Evolutionary conservation across 2,888 invertebrate genomes (phyloP).

Genomic region (Chloroclysta siterata): DNA sequence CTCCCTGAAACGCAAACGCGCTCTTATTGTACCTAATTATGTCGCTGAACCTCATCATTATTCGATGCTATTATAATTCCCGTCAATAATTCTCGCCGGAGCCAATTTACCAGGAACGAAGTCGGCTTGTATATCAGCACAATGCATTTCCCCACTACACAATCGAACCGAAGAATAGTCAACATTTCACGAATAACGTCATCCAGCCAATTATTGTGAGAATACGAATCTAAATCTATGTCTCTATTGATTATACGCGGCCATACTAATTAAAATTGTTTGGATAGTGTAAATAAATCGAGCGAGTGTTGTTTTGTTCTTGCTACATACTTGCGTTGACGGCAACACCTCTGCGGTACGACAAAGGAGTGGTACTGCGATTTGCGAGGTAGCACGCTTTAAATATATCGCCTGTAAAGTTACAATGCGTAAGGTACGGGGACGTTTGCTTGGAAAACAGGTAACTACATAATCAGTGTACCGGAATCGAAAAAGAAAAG

Average conservation of each 20-base stretch:
- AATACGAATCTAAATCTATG: slow-evolving; percentile 67
- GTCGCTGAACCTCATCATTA: background rate
- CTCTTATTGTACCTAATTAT: background rate
- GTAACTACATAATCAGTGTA: too few species aligned
- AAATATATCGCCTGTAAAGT: slow-evolving; percentile 62
- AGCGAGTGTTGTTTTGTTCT: slow-evolving; percentile 63
- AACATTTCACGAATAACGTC: slow-evolving; percentile 63
- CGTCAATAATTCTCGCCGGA: slow-evolving; percentile 17
- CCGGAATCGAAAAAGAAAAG: background rate
- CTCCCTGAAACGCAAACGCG: background rate
- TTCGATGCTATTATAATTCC: slow-evolving; percentile 23
- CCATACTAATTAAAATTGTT: slow-evolving; percentile 76
- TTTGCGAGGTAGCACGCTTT: slow-evolving; percentile 65
- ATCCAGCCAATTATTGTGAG: slow-evolving; percentile 71
- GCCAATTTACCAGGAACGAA: slow-evolving; percentile 34
- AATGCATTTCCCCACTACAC: slow-evolving; percentile 41
- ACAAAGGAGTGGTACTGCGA: slow-evolving; percentile 59
- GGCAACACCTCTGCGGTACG: slow-evolving; percentile 63
- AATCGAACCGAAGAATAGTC: slow-evolving; percentile 55
- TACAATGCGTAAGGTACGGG: slow-evolving; percentile 28
- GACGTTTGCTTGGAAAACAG: slow-evolving; percentile 5
- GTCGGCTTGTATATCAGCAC: slow-evolving; percentile 32
- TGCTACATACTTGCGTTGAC: slow-evolving; percentile 73
- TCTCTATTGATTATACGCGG: slow-evolving; percentile 72
- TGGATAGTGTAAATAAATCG: slow-evolving; percentile 67